phyloP scores from a whole-genome alignment of 2,797 vertebrate species.

The Sternotherus odoratus region DNA sequence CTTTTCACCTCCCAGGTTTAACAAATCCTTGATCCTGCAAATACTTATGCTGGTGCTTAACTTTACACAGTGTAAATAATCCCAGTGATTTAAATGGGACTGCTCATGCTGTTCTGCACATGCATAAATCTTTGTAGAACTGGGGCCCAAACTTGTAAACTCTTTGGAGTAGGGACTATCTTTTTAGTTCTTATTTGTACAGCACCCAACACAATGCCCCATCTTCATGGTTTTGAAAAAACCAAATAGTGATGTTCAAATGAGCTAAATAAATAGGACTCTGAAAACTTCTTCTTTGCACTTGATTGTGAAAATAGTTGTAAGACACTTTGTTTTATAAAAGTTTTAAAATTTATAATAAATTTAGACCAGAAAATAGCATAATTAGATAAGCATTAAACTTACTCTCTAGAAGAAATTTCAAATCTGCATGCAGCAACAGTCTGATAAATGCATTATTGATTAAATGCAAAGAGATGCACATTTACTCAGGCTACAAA shows the following conservation, averaged over 20 bases:
- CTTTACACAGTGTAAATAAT: neutral
- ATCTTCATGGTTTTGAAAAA: neutral
- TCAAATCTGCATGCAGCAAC: slow-evolving; percentile 39
- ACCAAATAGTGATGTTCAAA: neutral
- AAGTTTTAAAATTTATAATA: neutral
- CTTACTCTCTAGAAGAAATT: slow-evolving; percentile 42
- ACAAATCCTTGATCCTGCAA: neutral
- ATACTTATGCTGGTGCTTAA: neutral
- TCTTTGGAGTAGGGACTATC: neutral
- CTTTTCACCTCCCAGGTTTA: neutral
- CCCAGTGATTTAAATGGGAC: neutral
- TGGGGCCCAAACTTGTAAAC: neutral
- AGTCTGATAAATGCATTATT: slow-evolving; percentile 50
- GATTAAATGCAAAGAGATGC: slow-evolving; percentile 8
- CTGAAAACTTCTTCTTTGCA: neutral
- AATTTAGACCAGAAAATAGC: neutral
- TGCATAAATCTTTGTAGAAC: neutral
- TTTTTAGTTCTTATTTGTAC: neutral
- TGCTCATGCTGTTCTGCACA: neutral
- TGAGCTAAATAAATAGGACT: neutral
- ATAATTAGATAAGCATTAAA: neutral
- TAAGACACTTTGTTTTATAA: neutral
- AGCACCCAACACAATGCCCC: neutral
- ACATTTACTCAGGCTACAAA: slow-evolving; percentile 49
- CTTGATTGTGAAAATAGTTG: neutral